Evolutionary conservation across 2,797 vertebrate species (phyloP).

Genomic region (Centroberyx gerrardi): DNA sequence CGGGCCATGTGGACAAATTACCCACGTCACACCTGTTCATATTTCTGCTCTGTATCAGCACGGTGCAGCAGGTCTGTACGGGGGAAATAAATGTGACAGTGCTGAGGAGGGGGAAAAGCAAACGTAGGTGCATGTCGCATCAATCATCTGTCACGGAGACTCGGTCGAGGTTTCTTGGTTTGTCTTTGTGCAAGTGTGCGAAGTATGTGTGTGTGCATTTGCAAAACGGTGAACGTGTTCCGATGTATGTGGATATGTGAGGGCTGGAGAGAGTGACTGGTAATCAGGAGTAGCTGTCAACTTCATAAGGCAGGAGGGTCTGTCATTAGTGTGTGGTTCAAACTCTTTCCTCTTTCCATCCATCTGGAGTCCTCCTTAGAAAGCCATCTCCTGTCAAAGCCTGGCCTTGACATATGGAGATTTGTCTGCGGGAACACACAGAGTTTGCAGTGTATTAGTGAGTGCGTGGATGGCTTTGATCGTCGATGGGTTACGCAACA

Average conservation of each 20-base stretch:
- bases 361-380: background rate
- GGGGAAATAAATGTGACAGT: conserved; percentile 67
- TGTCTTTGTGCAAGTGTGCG: background rate
- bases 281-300: background rate
- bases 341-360: background rate
- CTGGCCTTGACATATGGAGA: background rate
- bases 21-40: conserved; percentile 69
- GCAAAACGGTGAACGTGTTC: background rate
- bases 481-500: conserved; percentile 17
- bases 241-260: background rate
- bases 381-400: background rate
- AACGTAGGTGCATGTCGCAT: conserved; percentile 49
- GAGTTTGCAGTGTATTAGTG: background rate
- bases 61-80: conserved; percentile 58
- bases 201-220: background rate
- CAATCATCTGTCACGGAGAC: conserved; percentile 60
- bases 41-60: conserved; percentile 73
- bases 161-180: conserved; percentile 29
- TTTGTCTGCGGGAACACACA: too few species aligned
- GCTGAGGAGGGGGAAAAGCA: conserved; percentile 47
- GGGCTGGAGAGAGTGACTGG: conserved; percentile 5
- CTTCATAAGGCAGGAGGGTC: background rate
- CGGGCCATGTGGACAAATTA: conserved; percentile 70
- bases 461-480: background rate
- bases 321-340: background rate